These are phyloP conservation scores for Protomyctophum bolini DNA, from an alignment of 2,113 vertebrate species.

Conservation along the genomic window DNA sequence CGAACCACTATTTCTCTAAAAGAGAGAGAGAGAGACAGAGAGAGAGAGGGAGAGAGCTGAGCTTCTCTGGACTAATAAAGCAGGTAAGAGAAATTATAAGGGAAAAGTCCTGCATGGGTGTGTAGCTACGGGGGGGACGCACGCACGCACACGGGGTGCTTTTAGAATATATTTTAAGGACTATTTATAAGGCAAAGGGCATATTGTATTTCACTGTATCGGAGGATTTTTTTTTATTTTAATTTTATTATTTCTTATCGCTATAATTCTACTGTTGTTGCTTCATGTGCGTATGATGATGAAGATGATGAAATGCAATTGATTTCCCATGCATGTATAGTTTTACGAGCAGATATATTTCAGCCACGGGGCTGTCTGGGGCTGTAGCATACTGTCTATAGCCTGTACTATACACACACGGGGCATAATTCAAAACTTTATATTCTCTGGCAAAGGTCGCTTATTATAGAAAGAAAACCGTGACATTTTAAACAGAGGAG, in stretches of 20 bases:
- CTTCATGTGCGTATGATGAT: constrained; percentile 15
- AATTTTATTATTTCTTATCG: constrained; percentile 26
- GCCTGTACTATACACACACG: neutral
- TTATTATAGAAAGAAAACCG: constrained; percentile 28
- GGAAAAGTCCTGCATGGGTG: constrained; percentile 28
- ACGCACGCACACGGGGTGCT: constrained; percentile 47
- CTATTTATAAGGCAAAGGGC: constrained; percentile 56
- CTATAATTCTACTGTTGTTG: too few relatives aligned
- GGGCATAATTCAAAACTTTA: constrained; percentile 55
- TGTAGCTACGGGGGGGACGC: too few relatives aligned
- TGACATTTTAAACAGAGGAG: constrained; percentile 19
- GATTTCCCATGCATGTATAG: constrained; percentile 62
- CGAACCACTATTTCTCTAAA: constrained; percentile 34
- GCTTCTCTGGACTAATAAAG: constrained; percentile 60
- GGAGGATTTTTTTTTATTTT: neutral
- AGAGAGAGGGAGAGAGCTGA: too few relatives aligned
- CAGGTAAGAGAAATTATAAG: constrained; percentile 80
- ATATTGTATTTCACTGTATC: constrained; percentile 23
- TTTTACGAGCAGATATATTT: constrained; percentile 45
- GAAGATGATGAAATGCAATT: constrained; percentile 33
- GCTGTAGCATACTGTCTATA: neutral
- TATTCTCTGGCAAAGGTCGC: constrained; percentile 23
- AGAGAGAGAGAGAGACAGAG: too few relatives aligned
- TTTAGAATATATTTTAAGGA: constrained; percentile 55
- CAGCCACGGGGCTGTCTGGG: neutral